Evolutionary conservation across 1,140 invertebrate genomes (phyloP).

Genomic region (Drosophila eugracilis): DNA sequence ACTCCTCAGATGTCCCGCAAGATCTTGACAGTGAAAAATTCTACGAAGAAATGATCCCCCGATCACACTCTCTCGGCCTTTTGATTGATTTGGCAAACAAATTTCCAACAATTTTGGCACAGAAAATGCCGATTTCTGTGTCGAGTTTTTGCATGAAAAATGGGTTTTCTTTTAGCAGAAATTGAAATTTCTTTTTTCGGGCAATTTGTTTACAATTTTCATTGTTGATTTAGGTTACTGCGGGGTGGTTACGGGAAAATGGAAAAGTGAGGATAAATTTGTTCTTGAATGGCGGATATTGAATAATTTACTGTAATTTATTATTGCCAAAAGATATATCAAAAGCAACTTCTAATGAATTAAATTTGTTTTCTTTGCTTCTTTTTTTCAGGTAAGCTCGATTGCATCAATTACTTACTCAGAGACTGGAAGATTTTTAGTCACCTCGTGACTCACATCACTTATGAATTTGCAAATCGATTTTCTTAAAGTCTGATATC

Average conservation of each 20-base stretch:
- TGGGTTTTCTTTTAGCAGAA: constrained; percentile 35
- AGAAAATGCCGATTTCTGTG: constrained; percentile 17
- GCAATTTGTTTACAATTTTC: constrained; percentile 77
- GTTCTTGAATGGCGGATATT: constrained; percentile 27
- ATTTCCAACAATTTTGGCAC: constrained; percentile 55
- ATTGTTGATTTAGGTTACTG: constrained; percentile 70
- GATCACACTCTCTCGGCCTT: constrained; percentile 11
- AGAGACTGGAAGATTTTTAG: constrained; percentile 16
- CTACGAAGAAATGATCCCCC: constrained; percentile 27
- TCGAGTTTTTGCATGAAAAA: constrained; percentile 55
- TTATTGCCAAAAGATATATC: constrained; percentile 20
- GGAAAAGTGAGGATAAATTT: constrained; percentile 34
- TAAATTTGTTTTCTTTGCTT: constrained; percentile 18
- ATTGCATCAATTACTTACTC: constrained; percentile 55
- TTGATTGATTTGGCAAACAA: constrained; percentile 78
- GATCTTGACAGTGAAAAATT: constrained; percentile 49
- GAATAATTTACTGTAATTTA: constrained; percentile 50
- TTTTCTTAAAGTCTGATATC: constrained; percentile 48
- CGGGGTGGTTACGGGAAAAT: constrained; percentile 31
- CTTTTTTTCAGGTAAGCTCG: constrained; percentile 63
- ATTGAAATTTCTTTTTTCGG: constrained; percentile 47
- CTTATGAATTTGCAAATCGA: constrained; percentile 16
- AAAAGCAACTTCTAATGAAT: constrained; percentile 18
- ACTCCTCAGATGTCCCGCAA: constrained; percentile 65
- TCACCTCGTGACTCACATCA: constrained; percentile 59